phyloP scores from a whole-genome alignment of 2,888 invertebrate genomes.

The Harpalus rubripes region DNA sequence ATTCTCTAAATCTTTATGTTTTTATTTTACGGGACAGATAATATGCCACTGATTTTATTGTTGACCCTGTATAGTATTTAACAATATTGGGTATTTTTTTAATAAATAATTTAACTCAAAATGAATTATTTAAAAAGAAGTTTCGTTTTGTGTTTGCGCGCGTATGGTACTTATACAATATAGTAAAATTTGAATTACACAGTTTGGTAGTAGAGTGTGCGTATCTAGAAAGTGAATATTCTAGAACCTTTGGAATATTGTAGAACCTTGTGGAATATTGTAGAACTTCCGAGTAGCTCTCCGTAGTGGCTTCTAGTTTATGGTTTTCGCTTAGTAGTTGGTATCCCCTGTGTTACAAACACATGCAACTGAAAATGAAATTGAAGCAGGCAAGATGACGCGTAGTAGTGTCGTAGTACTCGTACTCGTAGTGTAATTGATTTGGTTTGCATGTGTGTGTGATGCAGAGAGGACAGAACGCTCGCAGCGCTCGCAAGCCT shows the following conservation, averaged over 20 bases:
- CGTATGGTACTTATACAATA: too few species aligned
- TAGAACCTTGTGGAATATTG: too few species aligned
- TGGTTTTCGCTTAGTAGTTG: constrained; percentile 2
- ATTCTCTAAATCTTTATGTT: too few species aligned
- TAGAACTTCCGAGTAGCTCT: neutral
- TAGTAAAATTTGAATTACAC: neutral
- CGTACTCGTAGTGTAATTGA: neutral
- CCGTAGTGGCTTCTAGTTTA: neutral
- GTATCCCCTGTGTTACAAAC: constrained; percentile 58
- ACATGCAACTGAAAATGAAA: constrained; percentile 51
- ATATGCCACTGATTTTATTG: too few species aligned
- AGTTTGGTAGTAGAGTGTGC: neutral
- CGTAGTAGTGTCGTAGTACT: neutral
- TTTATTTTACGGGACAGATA: too few species aligned
- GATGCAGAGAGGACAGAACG: constrained; percentile 73
- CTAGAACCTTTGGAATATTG: too few species aligned
- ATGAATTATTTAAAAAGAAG: too few species aligned
- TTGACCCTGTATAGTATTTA: too few species aligned
- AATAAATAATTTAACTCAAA: too few species aligned
- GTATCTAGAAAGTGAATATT: neutral
- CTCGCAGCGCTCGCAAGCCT: constrained; percentile 72
- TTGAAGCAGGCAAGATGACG: constrained; percentile 1
- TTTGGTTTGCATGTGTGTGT: constrained; percentile 70
- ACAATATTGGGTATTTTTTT: too few species aligned
- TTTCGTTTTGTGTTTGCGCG: too few species aligned